Evolutionary conservation across 2,113 vertebrate species (phyloP), one percentile per base, ranked within the genome.

Genomic region (Chaetorhynchus papuensis): DNA sequence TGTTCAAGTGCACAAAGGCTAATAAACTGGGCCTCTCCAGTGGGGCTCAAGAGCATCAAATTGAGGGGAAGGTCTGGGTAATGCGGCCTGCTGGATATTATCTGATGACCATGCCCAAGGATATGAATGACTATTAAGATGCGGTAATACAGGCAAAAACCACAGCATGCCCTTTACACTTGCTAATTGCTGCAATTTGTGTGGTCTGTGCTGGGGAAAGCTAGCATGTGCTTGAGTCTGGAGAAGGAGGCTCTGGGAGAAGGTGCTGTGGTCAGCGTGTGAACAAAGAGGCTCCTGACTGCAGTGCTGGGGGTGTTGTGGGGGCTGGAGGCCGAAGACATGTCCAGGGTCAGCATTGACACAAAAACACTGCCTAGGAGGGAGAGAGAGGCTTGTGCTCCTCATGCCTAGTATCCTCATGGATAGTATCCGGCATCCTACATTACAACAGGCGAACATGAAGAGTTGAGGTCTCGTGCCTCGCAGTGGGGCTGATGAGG

Each of bases 101-200:
- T 76, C 75, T 90, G 71, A 59, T 83, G 30, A 71, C 37, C 47
- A 2, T 66, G 76, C 80, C 56, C 72, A 47, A 70, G 72, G 80
- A 23, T 74, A 90, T 35, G 79, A 88, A 83, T 61, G 83, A 90
- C 42, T 90, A 70, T 42, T 86, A 54, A 66, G 86, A 74, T 59
- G 52, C 64, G 90, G 59, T 81, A 92, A 78, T 78, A 80, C 20
- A 56, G 61, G 57, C 1, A 5, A 87, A 96, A 96, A 63, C 87
- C 81, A 82, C 92, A 83, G 71, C 68, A 7, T 94, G 86, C 64
- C 76, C 90, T 96, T 93, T 83, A 66, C 86, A 47, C 90, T 88
- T 88, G 50, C 83, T 93, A 92, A 96, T 96, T 95, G 86, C 89
- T 87, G 65, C 86, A 93, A 86, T 94, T 90, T 92, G 76, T 96